Evolutionary conservation across 2,888 invertebrate species (phyloP).

Genomic region (Eupithecia abbreviata): DNA sequence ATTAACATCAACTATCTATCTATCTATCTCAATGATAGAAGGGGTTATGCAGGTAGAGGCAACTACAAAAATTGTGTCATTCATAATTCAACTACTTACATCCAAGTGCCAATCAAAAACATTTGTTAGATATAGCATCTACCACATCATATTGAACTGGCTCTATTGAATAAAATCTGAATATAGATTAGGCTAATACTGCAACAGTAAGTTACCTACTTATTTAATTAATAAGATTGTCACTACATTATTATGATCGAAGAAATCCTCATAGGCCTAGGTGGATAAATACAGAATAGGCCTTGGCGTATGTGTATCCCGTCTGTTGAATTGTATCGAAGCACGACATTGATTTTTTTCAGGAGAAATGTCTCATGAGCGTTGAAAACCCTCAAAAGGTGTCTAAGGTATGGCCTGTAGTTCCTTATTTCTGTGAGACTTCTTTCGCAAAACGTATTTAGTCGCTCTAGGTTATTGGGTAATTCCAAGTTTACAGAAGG

Average conservation of each 20-base stretch:
- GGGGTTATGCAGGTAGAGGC: background rate
- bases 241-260: background rate
- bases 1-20: background rate
- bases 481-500: constrained; percentile 83
- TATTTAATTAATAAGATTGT: background rate
- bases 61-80: background rate
- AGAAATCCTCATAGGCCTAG: background rate
- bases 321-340: background rate
- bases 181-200: background rate
- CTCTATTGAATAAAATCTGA: background rate
- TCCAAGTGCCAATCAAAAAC: background rate
- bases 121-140: background rate
- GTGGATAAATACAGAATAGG: background rate
- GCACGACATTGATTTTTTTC: background rate
- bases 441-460: background rate
- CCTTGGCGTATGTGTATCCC: background rate
- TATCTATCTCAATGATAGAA: no score
- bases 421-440: background rate
- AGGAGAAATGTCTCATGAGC: background rate
- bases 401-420: background rate
- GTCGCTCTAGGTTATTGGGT: background rate
- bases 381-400: background rate
- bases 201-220: background rate
- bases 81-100: background rate
- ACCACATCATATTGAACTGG: background rate